Percentiles rank a stretch among this genome's conserved stretches.
Conservation (phyloP, 1,140 invertebrate genomes). For the Galendromus occidentalis region DNA sequence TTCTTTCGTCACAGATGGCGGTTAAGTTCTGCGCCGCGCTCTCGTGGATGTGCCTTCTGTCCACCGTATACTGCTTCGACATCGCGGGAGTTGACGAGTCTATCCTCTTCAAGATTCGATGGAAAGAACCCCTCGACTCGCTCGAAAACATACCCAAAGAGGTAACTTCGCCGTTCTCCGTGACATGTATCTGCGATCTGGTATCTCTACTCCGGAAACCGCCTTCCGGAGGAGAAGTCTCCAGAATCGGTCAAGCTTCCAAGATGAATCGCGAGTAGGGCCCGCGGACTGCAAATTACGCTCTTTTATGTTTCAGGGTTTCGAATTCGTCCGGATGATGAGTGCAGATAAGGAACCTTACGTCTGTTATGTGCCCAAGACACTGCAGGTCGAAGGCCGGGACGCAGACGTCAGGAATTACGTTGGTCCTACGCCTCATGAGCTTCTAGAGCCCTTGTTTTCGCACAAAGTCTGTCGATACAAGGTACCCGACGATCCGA, state of each 20-base stretch:
- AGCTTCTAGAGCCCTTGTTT: not conserved
- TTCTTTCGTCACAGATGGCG: no score
- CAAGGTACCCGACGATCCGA: not conserved
- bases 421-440: not conserved
- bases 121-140: not conserved
- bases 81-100: not conserved
- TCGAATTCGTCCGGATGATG: not conserved
- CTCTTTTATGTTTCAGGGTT: not conserved
- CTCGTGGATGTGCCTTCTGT: no score
- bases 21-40: no score
- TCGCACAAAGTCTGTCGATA: not conserved
- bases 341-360: constrained; percentile 1
- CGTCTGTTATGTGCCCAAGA: not conserved
- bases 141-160: not conserved
- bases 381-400: not conserved
- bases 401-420: not conserved
- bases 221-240: no score
- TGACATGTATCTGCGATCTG: no score
- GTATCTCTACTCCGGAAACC: no score
- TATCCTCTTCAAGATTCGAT: not conserved
- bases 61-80: no score
- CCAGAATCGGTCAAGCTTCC: no score
- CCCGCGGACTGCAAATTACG: no score
- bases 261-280: no score
- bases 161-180: no score